Evolutionary conservation across 2,797 vertebrate genomes (phyloP).

Genomic region (Intellagama lesueurii): DNA sequence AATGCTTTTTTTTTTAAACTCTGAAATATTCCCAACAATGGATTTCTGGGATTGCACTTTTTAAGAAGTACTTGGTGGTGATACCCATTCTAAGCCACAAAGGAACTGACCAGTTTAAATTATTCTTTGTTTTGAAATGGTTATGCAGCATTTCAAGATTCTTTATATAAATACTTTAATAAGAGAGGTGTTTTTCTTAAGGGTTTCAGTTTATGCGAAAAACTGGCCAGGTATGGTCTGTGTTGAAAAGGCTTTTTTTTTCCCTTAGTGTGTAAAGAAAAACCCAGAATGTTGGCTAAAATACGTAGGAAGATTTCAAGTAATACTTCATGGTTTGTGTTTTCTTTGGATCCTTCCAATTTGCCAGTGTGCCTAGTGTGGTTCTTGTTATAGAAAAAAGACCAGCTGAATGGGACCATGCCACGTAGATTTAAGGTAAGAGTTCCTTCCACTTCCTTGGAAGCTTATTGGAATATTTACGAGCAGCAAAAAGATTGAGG

Average conservation of each 20-base stretch:
- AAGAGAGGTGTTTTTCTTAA: not conserved
- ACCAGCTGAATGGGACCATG: too few relatives aligned
- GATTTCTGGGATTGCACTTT: not conserved
- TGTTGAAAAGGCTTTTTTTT: not conserved
- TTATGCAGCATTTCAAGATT: not conserved
- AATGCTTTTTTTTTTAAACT: not conserved
- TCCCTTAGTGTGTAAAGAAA: not conserved
- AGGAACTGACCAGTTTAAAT: not conserved
- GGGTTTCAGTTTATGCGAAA: not conserved
- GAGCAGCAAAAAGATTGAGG: not conserved
- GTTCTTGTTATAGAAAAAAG: too few relatives aligned
- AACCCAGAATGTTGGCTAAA: not conserved
- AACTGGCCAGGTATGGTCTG: not conserved
- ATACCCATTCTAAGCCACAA: not conserved
- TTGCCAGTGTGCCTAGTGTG: not conserved
- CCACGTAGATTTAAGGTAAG: too few relatives aligned
- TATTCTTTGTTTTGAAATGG: not conserved
- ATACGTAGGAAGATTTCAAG: not conserved
- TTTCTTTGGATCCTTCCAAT: not conserved
- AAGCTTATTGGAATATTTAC: too few relatives aligned
- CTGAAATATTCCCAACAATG: too few relatives aligned
- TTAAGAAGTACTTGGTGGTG: not conserved
- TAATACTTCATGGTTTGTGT: not conserved
- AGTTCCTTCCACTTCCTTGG: too few relatives aligned
- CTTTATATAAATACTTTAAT: not conserved